Evolutionary conservation across 2,888 invertebrate genomes (phyloP).

Genomic region (Acleris sparsana): DNA sequence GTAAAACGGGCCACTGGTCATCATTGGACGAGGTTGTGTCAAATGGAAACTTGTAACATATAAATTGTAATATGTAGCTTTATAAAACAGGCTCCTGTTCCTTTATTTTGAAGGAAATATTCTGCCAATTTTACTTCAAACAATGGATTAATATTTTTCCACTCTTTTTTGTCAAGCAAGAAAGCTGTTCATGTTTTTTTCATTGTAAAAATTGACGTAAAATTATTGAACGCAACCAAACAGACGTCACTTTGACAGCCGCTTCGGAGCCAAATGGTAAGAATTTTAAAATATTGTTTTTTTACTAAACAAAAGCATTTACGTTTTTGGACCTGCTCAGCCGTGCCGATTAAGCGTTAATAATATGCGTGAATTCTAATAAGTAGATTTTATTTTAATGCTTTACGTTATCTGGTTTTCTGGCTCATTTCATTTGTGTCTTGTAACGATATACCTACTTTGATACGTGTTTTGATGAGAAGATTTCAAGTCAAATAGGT

Average conservation of each 20-base stretch:
- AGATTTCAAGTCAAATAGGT: not conserved
- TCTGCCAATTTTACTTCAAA: no score
- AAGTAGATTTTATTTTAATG: not conserved
- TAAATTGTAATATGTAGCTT: no score
- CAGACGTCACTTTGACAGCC: conserved; percentile 29
- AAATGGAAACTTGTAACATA: no score
- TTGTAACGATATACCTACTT: not conserved
- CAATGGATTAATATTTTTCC: no score
- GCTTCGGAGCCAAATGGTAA: conserved; percentile 36
- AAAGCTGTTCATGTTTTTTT: not conserved
- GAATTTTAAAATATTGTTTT: conserved; percentile 29
- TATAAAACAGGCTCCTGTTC: no score
- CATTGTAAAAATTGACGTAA: not conserved
- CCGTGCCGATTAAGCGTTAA: not conserved
- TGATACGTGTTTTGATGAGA: not conserved
- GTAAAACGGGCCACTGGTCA: no score
- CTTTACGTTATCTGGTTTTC: not conserved
- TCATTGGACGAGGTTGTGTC: no score
- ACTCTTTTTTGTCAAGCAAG: not conserved
- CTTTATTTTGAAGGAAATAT: no score
- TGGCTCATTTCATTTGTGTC: not conserved
- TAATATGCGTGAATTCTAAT: not conserved
- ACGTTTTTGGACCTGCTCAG: not conserved
- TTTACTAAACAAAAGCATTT: not conserved
- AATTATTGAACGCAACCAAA: conserved; percentile 25